Evolutionary conservation across 2,113 vertebrate genomes (phyloP).

Genomic region (Gallinago media): DNA sequence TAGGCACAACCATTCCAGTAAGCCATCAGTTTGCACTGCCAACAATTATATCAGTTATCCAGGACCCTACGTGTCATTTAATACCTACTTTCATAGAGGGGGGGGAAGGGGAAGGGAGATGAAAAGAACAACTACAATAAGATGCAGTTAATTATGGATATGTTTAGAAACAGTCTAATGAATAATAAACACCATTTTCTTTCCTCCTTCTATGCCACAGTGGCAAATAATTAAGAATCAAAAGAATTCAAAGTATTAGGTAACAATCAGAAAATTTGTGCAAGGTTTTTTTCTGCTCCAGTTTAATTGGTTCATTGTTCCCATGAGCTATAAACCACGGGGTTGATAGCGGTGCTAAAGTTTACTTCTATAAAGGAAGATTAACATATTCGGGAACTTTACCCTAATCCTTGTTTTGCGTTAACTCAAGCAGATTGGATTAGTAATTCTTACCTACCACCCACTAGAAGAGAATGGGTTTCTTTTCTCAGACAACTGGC

Average conservation of each 20-base stretch:
- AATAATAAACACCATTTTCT: constrained; percentile 76
- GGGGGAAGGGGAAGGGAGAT: neutral
- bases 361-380: constrained; percentile 85
- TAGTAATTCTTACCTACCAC: constrained; percentile 89
- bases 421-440: constrained; percentile 92
- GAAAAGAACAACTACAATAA: constrained; percentile 60
- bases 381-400: constrained; percentile 88
- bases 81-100: constrained; percentile 62
- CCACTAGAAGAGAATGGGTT: constrained; percentile 81
- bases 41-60: constrained; percentile 58
- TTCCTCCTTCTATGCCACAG: constrained; percentile 68
- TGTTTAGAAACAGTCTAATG: constrained; percentile 74
- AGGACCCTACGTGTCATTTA: constrained; percentile 54
- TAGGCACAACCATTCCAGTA: constrained; percentile 38
- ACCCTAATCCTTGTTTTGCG: constrained; percentile 92
- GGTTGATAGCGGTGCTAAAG: constrained; percentile 77
- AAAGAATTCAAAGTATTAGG: constrained; percentile 80
- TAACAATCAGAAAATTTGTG: constrained; percentile 80
- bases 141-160: constrained; percentile 70
- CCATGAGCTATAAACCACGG: constrained; percentile 77
- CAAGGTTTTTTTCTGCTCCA: constrained; percentile 69
- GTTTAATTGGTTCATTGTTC: constrained; percentile 87
- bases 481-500: constrained; percentile 77
- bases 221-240: constrained; percentile 80
- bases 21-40: constrained; percentile 5